Percentiles rank a stretch among this genome's conserved stretches.
Evolutionary conservation across 2,113 vertebrate genomes (phyloP).

Genomic region (Pelecanoides urinatrix): DNA sequence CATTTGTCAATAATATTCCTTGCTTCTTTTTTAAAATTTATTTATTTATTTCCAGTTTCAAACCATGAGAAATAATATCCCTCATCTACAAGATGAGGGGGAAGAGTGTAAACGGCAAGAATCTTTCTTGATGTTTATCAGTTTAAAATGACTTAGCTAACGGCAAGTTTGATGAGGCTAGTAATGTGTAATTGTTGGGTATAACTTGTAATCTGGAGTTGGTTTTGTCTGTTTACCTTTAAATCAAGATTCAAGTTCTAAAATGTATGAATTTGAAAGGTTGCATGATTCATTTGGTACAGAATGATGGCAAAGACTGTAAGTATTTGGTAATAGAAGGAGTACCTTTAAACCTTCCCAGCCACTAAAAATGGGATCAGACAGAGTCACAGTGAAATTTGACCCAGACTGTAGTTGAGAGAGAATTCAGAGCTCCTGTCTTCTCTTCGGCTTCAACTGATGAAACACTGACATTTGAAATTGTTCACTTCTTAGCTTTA

Average conservation of each 20-base stretch:
- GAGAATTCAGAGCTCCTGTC: not conserved
- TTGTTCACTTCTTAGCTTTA: not conserved
- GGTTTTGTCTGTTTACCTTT: not conserved
- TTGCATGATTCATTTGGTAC: not conserved
- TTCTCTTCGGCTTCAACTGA: not conserved
- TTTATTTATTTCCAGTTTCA: not conserved
- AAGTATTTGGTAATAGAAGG: not conserved
- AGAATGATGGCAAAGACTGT: not conserved
- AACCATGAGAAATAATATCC: not conserved
- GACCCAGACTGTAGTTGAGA: not conserved
- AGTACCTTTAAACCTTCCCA: not conserved
- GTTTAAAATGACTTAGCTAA: not conserved
- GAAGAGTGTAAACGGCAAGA: not conserved
- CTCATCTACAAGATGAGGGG: not conserved
- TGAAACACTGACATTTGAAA: not conserved
- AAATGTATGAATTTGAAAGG: not conserved
- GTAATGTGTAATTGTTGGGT: not conserved
- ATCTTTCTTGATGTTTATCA: not conserved
- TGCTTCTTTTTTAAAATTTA: not conserved
- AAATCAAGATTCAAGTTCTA: not conserved
- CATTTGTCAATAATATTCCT: not conserved
- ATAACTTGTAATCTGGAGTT: not conserved
- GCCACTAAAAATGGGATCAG: not conserved
- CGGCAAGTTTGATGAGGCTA: not conserved
- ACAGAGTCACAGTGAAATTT: not conserved